Evolutionary conservation across 2,113 vertebrate genomes (phyloP).

Genomic region (Brevimyrus niger): DNA sequence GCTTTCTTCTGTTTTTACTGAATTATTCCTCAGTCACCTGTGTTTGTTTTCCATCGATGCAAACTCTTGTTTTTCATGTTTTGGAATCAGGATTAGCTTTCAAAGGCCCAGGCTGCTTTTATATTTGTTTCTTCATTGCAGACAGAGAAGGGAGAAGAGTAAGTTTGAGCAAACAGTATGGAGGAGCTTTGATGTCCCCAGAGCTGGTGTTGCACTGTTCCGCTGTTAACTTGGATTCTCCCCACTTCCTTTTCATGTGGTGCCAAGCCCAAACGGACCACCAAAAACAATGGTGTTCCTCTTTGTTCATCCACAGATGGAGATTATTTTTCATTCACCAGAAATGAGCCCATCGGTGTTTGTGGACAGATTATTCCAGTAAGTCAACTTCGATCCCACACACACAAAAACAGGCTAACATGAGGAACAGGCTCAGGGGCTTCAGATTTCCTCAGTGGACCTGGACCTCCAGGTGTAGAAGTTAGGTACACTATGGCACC

Average conservation of each 20-base stretch:
- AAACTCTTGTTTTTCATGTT: slow-evolving; percentile 9
- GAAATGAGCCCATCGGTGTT: slow-evolving; percentile 94
- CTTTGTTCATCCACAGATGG: slow-evolving; percentile 73
- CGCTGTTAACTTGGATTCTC: background rate
- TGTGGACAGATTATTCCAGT: slow-evolving; percentile 99
- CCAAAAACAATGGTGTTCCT: slow-evolving; percentile 37
- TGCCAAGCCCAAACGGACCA: slow-evolving; percentile 44
- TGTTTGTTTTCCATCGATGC: background rate
- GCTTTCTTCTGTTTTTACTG: background rate
- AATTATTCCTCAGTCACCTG: slow-evolving; percentile 6
- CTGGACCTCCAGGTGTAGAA: background rate
- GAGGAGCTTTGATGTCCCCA: background rate
- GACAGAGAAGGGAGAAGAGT: background rate
- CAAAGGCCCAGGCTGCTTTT: background rate
- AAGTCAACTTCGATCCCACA: slow-evolving; percentile 61
- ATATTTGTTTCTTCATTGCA: background rate
- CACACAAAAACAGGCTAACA: background rate
- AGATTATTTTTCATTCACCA: slow-evolving; percentile 95
- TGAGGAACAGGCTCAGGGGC: background rate
- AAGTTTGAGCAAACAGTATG: background rate
- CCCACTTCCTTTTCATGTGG: slow-evolving; percentile 43
- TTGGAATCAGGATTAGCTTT: background rate
- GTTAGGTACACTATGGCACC: background rate
- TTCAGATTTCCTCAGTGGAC: background rate
- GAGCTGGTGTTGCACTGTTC: background rate